These are phyloP conservation scores for Zygothrica quintamaculata DNA, from an alignment of 2,888 invertebrate species.

Conservation along the genomic window DNA sequence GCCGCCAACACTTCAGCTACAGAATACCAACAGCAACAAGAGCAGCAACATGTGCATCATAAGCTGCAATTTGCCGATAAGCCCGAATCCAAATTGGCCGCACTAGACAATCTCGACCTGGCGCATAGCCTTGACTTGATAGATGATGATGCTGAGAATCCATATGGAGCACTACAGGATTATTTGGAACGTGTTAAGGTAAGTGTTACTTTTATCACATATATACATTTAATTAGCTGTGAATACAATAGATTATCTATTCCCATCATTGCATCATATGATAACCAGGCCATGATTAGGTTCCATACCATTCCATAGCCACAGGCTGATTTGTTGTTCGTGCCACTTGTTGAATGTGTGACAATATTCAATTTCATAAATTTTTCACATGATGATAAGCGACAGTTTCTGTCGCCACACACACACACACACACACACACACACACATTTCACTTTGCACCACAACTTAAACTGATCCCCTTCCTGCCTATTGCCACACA, in stretches of 20 bases:
- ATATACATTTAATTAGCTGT: constrained; percentile 14
- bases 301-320: no score
- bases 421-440: constrained; percentile 11
- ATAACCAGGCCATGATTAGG: constrained; percentile 6
- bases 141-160: constrained; percentile 83
- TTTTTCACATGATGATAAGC: constrained; percentile 59
- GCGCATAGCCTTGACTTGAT: constrained; percentile 76
- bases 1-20: constrained; percentile 46
- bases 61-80: constrained; percentile 78
- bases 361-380: constrained; percentile 56
- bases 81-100: constrained; percentile 70
- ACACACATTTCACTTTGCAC: constrained; percentile 33
- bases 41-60: constrained; percentile 56
- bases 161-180: constrained; percentile 82
- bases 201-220: constrained; percentile 43
- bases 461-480: constrained; percentile 2
- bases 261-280: constrained; percentile 25
- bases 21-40: constrained; percentile 41
- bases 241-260: neutral
- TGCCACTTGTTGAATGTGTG: constrained; percentile 47
- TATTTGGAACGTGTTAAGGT: constrained; percentile 84
- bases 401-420: constrained; percentile 51
- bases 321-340: neutral
- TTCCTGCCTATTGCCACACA: neutral
- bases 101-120: constrained; percentile 82